These are phyloP conservation scores for Labeo rohita DNA, from an alignment of 2,113 vertebrate genomes.

Conservation along the genomic window DNA sequence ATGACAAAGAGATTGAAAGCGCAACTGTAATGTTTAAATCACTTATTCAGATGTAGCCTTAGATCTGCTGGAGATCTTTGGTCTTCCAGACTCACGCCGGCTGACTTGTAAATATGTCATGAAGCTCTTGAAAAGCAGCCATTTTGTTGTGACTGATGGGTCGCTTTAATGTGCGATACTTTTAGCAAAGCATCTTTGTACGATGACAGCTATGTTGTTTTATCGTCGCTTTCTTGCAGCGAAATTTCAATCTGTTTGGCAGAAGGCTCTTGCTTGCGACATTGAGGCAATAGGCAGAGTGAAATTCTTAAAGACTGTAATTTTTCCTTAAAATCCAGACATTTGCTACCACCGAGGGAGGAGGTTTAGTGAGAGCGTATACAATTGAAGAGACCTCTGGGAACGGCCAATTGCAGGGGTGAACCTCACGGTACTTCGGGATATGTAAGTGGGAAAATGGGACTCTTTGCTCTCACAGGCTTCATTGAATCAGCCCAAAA, in stretches of 20 bases:
- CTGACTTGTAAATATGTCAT: constrained; percentile 42
- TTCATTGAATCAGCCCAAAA: background rate
- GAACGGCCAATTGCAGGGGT: background rate
- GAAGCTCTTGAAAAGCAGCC: constrained; percentile 11
- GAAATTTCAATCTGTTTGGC: background rate
- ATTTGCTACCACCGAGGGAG: constrained; percentile 6
- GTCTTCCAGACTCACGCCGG: background rate
- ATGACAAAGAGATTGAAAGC: constrained; percentile 31
- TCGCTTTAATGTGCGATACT: background rate
- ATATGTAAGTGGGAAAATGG: constrained; percentile 43
- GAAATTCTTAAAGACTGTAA: constrained; percentile 43
- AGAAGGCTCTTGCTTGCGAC: constrained; percentile 5
- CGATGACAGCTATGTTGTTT: background rate
- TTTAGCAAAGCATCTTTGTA: constrained; percentile 1
- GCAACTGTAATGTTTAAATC: constrained; percentile 21
- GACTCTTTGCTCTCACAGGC: background rate
- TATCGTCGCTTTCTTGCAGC: constrained; percentile 15
- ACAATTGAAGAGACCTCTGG: constrained; percentile 34
- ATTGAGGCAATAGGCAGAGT: constrained; percentile 31
- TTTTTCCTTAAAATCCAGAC: constrained; percentile 41
- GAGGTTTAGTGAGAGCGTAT: constrained; percentile 24
- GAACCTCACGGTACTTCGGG: constrained; percentile 19
- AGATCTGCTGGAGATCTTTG: constrained; percentile 33
- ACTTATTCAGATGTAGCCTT: constrained; percentile 41
- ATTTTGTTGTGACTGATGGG: constrained; percentile 4